phyloP scores from a whole-genome alignment of 1,140 invertebrate species.

The Drosophila gunungcola region DNA sequence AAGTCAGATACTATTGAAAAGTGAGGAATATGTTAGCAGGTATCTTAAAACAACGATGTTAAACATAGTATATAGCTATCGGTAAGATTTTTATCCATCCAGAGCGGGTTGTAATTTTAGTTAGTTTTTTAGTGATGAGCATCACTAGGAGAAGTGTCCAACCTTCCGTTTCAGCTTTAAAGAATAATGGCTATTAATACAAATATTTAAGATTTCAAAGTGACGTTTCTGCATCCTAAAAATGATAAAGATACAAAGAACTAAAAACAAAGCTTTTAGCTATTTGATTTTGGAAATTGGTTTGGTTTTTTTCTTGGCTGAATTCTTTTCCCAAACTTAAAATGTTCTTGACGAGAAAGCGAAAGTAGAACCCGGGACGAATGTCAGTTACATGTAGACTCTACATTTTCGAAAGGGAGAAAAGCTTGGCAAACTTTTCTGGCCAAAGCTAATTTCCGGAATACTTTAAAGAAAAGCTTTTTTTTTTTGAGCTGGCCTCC shows the following conservation, averaged over 20 bases:
- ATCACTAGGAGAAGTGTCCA: no score
- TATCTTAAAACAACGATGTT: no score
- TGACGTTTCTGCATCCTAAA: no score
- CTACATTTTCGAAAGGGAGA: not conserved
- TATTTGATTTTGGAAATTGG: not conserved
- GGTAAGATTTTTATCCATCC: no score
- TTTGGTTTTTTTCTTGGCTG: not conserved
- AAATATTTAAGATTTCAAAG: no score
- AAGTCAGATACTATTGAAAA: no score
- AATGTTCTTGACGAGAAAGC: not conserved
- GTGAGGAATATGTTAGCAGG: no score
- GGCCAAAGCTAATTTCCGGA: not conserved
- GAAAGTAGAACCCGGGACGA: not conserved
- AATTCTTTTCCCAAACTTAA: not conserved
- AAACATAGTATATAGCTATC: no score
- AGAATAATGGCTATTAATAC: no score
- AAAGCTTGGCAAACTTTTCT: constrained; percentile 27
- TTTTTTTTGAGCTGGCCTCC: not conserved
- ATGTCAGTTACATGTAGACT: constrained; percentile 1
- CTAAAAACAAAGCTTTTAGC: not conserved
- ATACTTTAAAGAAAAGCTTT: constrained; percentile 3
- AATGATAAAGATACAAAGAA: not conserved
- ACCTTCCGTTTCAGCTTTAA: no score
- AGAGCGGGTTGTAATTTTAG: no score
- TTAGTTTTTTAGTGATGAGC: no score